A percentile compares a stretch with the other conserved stretches of the same genome.
Conservation (phyloP, 2,113 vertebrate genomes). For the Neoarius graeffei region DNA sequence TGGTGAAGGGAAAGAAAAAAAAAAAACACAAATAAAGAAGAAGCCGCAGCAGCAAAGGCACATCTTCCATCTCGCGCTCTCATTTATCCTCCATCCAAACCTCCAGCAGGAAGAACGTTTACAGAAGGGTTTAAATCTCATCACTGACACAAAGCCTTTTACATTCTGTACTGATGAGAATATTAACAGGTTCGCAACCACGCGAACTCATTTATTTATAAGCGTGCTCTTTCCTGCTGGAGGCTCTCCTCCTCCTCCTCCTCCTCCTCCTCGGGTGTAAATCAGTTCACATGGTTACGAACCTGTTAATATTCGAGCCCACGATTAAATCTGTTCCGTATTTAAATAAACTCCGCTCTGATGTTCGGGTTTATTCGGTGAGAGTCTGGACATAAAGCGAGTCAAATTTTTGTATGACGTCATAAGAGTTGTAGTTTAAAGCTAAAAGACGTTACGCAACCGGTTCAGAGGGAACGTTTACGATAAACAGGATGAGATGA, state of each 20-base stretch:
- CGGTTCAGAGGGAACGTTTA: not conserved
- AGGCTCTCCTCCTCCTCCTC: too few species aligned
- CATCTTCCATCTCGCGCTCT: too few species aligned
- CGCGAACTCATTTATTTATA: too few species aligned
- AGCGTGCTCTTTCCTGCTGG: too few species aligned
- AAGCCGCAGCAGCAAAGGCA: not conserved
- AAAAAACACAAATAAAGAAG: not conserved
- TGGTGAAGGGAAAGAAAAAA: conserved; percentile 51
- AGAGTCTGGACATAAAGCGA: not conserved
- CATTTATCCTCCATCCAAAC: not conserved
- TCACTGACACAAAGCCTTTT: not conserved
- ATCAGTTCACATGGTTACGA: too few species aligned
- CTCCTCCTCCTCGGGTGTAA: too few species aligned
- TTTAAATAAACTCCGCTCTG: not conserved
- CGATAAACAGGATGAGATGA: not conserved
- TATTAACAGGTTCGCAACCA: not conserved
- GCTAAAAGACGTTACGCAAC: not conserved
- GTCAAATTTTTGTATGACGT: not conserved
- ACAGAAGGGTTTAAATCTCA: not conserved
- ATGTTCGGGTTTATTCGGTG: not conserved
- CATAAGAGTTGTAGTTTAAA: not conserved
- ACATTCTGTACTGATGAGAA: not conserved
- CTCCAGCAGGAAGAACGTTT: not conserved
- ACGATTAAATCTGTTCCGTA: not conserved
- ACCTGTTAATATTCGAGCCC: too few species aligned